These are phyloP conservation scores for Neodiprion virginianus DNA, from an alignment of 1,140 invertebrate genomes.

Conservation along the genomic window DNA sequence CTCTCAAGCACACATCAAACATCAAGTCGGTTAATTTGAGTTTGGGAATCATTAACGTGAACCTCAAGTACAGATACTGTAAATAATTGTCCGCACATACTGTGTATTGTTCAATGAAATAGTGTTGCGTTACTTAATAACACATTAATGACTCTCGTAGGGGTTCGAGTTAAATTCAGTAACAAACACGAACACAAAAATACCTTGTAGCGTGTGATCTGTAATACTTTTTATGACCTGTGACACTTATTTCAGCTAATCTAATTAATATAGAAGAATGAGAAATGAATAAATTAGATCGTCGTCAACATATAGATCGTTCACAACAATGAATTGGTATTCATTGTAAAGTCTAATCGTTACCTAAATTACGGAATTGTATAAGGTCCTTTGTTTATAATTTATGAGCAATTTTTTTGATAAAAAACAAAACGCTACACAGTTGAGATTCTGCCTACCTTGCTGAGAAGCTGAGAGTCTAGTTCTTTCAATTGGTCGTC, in stretches of 20 bases:
- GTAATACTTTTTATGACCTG: constrained; percentile 48
- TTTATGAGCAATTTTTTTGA: too few relatives aligned
- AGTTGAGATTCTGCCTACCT: constrained; percentile 66
- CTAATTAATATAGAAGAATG: constrained; percentile 2
- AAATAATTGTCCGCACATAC: not conserved
- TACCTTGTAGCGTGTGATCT: constrained; percentile 53
- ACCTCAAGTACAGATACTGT: not conserved
- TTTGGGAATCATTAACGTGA: constrained; percentile 14
- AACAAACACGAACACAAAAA: constrained; percentile 34
- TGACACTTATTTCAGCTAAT: constrained; percentile 36
- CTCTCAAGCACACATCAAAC: constrained; percentile 15
- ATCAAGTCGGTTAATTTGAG: constrained; percentile 15
- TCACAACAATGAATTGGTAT: not conserved
- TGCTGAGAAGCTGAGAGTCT: constrained; percentile 75
- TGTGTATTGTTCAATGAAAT: not conserved
- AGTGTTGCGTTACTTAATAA: not conserved
- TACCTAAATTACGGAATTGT: too few relatives aligned
- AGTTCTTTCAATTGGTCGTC: constrained; percentile 85
- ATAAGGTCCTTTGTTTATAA: not conserved
- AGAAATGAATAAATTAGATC: constrained; percentile 9
- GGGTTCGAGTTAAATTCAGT: constrained; percentile 9
- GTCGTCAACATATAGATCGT: not conserved
- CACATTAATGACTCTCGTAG: constrained; percentile 21
- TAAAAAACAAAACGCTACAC: constrained; percentile 32
- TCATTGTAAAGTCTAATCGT: not conserved